phyloP scores from a whole-genome alignment of 2,113 vertebrate genomes.

The Sylvia atricapilla region DNA sequence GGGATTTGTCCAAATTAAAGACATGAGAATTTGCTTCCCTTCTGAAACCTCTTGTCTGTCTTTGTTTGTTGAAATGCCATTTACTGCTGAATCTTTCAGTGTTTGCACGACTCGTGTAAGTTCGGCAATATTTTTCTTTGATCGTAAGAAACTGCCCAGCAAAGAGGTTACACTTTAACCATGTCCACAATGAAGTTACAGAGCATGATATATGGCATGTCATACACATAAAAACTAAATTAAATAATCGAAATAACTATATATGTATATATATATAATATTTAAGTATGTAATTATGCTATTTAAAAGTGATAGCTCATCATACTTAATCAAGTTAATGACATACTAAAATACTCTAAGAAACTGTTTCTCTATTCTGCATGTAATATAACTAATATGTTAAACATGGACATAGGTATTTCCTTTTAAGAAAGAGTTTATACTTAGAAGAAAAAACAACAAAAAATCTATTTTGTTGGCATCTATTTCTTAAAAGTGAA shows the following conservation, averaged over 20 bases:
- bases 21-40: neutral
- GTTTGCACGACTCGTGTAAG: neutral
- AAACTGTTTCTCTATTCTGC: neutral
- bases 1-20: neutral
- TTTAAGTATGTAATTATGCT: neutral
- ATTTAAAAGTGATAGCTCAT: neutral
- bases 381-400: neutral
- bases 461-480: neutral
- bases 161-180: neutral
- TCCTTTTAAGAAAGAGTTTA: neutral
- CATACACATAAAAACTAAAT: neutral
- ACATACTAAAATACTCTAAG: neutral
- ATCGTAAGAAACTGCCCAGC: neutral
- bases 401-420: neutral
- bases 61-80: neutral
- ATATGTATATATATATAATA: neutral
- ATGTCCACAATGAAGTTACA: neutral
- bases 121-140: neutral
- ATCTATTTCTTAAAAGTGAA: neutral
- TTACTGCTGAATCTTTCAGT: neutral
- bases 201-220: neutral
- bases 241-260: neutral
- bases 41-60: neutral
- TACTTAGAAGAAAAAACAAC: neutral
- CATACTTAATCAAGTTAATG: constrained; percentile 4